Conservation (phyloP, 1,140 invertebrate genomes). For the Drosophila suzukii region DNA sequence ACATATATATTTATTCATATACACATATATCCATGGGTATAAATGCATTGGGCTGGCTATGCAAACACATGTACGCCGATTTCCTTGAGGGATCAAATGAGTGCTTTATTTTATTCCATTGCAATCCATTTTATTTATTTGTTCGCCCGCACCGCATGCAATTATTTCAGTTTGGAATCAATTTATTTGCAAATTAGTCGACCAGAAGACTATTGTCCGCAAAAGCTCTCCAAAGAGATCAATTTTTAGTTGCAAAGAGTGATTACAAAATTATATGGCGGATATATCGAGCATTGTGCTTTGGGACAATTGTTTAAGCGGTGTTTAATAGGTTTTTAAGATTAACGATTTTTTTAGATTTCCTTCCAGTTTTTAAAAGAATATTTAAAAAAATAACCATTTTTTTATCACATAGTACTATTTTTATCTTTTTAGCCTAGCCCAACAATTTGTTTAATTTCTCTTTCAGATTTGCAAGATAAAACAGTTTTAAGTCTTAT, state of each 20-base stretch:
- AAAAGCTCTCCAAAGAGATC: conserved; percentile 9
- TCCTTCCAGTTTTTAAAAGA: too few relatives aligned
- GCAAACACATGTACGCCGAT: conserved; percentile 19
- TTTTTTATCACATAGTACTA: too few relatives aligned
- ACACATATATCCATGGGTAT: too few relatives aligned
- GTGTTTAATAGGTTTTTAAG: too few relatives aligned
- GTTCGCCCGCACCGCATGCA: conserved; percentile 14
- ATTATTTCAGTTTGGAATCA: conserved; percentile 16
- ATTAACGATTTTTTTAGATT: too few relatives aligned
- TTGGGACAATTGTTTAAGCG: not conserved
- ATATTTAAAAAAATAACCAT: too few relatives aligned
- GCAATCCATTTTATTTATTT: conserved; percentile 13
- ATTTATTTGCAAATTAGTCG: conserved; percentile 36
- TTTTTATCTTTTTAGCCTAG: too few relatives aligned
- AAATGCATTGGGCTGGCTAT: conserved; percentile 10
- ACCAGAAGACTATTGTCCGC: conserved; percentile 20
- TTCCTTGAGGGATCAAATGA: conserved; percentile 35
- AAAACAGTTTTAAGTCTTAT: too few relatives aligned
- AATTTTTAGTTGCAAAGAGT: not conserved
- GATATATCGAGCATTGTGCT: not conserved
- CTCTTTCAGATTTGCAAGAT: too few relatives aligned
- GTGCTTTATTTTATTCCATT: conserved; percentile 10
- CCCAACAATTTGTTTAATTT: too few relatives aligned
- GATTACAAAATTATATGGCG: not conserved
- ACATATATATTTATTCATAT: conserved; percentile 10